Conservation (phyloP, 2,797 vertebrate species). For the Tinamus major region DNA sequence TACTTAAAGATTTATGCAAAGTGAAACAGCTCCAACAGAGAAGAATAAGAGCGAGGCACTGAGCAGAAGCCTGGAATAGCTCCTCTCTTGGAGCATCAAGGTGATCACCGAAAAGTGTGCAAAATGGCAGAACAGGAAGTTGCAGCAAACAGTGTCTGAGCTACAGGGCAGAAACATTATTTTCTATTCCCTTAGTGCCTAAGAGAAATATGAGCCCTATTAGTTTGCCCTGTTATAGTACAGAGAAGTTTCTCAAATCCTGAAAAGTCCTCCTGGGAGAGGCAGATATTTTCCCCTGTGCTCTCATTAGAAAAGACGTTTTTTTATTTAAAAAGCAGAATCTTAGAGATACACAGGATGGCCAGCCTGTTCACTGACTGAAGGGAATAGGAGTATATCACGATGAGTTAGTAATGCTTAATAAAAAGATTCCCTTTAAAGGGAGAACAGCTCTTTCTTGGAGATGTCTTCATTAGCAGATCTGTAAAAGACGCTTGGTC, state of each 20-base stretch:
- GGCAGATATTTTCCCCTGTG: background rate
- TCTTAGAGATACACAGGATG: background rate
- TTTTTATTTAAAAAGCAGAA: background rate
- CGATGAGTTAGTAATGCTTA: background rate
- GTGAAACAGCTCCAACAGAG: background rate
- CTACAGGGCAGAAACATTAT: background rate
- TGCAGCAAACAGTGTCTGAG: background rate
- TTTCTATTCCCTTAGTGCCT: background rate
- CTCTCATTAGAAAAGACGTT: background rate
- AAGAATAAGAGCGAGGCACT: background rate
- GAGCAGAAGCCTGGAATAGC: background rate
- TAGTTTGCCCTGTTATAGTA: background rate
- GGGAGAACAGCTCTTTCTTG: background rate
- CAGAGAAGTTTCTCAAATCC: background rate
- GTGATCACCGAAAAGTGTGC: rapidly evolving
- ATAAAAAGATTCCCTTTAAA: background rate
- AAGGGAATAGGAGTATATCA: background rate
- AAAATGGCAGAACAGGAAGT: background rate
- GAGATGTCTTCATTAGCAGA: background rate
- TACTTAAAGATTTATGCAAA: slow-evolving; percentile 38
- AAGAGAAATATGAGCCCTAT: background rate
- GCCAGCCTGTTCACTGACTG: background rate
- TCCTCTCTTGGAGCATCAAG: background rate
- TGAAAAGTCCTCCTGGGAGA: background rate
- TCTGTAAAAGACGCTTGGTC: background rate